Evolutionary conservation across 2,797 vertebrate species (phyloP).

Genomic region (Antrozous pallidus): DNA sequence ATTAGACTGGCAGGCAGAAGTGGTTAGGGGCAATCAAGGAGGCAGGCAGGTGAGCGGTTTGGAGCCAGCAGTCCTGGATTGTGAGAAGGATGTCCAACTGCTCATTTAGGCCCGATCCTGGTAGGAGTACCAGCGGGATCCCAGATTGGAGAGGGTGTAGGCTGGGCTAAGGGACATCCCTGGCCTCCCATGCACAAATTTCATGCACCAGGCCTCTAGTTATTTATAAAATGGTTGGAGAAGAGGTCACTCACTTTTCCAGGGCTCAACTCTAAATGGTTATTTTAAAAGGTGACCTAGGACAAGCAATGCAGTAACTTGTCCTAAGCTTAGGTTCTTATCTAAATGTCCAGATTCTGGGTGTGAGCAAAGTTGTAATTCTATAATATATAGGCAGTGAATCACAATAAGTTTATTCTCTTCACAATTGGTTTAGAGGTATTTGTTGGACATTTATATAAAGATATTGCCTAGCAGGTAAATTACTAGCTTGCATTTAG

Average conservation of each 20-base stretch:
- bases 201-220: too few species aligned
- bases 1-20: too few species aligned
- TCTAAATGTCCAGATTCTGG: neutral
- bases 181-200: too few species aligned
- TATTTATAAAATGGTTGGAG: neutral
- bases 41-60: too few species aligned
- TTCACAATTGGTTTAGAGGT: neutral
- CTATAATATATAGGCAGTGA: neutral
- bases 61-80: too few species aligned
- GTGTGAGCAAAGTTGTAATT: neutral
- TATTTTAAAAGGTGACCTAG: neutral
- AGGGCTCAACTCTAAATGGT: neutral
- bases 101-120: too few species aligned
- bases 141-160: too few species aligned
- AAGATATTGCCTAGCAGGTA: neutral
- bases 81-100: too few species aligned
- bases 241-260: neutral
- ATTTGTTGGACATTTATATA: neutral
- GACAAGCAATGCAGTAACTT: neutral
- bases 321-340: neutral
- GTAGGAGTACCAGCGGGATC: too few species aligned
- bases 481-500: neutral
- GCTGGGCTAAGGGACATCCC: too few species aligned
- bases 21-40: too few species aligned
- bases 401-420: neutral